Percentiles rank a stretch among this genome's conserved stretches.
These are phyloP conservation scores for Caenorhabditis virilis DNA, from an alignment of 2,888 invertebrate genomes.

Conservation along the genomic window DNA sequence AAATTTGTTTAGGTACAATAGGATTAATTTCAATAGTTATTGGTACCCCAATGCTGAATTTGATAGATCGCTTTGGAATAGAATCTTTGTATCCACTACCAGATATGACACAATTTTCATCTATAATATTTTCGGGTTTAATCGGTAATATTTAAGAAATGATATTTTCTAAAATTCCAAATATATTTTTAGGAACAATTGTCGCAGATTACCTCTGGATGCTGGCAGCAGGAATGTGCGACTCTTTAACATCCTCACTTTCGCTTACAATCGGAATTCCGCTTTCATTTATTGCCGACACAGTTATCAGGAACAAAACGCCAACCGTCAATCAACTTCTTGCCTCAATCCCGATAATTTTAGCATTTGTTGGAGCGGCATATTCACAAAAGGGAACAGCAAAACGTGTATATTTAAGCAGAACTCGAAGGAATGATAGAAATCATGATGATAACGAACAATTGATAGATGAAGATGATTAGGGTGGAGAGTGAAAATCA, in stretches of 20 bases:
- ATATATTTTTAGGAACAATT: constrained; percentile 77
- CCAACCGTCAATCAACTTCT: constrained; percentile 77
- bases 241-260: constrained; percentile 84
- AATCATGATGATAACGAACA: constrained; percentile 17
- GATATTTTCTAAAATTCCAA: neutral
- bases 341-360: constrained; percentile 80
- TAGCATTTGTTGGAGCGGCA: constrained; percentile 79
- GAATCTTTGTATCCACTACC: constrained; percentile 85
- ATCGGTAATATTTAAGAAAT: constrained; percentile 29
- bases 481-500: neutral
- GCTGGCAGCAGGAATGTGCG: constrained; percentile 92
- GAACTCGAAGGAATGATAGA: constrained; percentile 6
- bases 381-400: constrained; percentile 63
- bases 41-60: constrained; percentile 86
- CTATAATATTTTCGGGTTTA: constrained; percentile 40
- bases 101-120: constrained; percentile 78
- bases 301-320: constrained; percentile 69
- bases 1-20: constrained; percentile 79
- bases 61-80: constrained; percentile 79
- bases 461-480: constrained; percentile 5
- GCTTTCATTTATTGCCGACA: constrained; percentile 84
- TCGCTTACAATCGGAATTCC: constrained; percentile 86
- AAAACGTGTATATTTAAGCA: no score
- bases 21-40: constrained; percentile 86
- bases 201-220: constrained; percentile 90